Conservation (phyloP, 2,797 vertebrate genomes). For the Glyptemys insculpta region DNA sequence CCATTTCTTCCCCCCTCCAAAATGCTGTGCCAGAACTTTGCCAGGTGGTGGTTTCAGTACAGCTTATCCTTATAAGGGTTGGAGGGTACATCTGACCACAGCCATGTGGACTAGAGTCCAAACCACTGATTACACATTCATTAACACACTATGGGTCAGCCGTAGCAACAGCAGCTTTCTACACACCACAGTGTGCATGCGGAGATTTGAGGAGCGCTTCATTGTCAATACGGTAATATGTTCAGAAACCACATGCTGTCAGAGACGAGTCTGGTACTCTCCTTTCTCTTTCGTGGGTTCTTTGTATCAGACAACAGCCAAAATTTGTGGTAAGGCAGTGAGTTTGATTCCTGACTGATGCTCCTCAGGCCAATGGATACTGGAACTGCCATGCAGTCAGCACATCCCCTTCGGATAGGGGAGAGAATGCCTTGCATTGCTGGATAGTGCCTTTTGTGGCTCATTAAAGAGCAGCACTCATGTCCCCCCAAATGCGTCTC, state of each 20-base stretch:
- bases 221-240: neutral
- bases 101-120: neutral
- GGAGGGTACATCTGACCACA: neutral
- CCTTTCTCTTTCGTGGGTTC: neutral
- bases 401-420: neutral
- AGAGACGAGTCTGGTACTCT: neutral
- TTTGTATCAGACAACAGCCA: neutral
- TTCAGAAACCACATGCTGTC: neutral
- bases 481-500: neutral
- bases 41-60: neutral
- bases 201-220: neutral
- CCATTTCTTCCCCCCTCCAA: neutral
- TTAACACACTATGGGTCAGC: neutral
- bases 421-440: neutral
- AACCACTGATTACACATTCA: neutral
- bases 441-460: neutral
- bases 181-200: neutral
- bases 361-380: neutral
- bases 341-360: neutral
- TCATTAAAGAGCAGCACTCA: neutral
- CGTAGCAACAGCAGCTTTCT: neutral
- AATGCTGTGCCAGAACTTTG: neutral
- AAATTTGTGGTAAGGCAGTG: neutral
- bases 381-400: neutral
- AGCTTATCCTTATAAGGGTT: neutral